These are phyloP conservation scores for Anoncus sp. DNA, from an alignment of 2,888 invertebrate genomes.

Conservation along the genomic window DNA sequence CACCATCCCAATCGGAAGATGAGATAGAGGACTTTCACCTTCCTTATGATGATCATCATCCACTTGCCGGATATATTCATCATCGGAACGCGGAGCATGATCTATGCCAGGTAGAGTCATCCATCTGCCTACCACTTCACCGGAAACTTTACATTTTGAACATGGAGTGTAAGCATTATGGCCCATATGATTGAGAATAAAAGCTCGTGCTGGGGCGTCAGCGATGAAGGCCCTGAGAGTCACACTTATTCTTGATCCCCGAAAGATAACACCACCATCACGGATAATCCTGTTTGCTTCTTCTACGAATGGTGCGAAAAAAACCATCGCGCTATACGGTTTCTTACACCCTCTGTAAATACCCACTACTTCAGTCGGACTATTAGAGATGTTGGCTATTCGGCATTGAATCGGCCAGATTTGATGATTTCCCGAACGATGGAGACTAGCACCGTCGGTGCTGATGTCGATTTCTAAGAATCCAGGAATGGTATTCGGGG, in stretches of 20 bases:
- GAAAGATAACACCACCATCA: slow-evolving; percentile 39
- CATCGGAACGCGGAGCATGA: slow-evolving; percentile 31
- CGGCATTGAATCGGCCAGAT: slow-evolving; percentile 56
- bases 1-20: slow-evolving; percentile 14
- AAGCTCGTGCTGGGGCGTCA: slow-evolving; percentile 41
- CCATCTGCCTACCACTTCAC: not conserved
- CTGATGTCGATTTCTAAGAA: slow-evolving; percentile 20
- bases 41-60: slow-evolving; percentile 24
- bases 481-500: not conserved
- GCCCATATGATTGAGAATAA: slow-evolving; percentile 19
- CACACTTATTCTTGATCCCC: not conserved
- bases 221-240: slow-evolving; percentile 19
- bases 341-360: slow-evolving; percentile 56
- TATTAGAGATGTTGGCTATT: slow-evolving; percentile 50
- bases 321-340: slow-evolving; percentile 10
- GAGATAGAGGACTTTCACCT: slow-evolving; percentile 13
- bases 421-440: slow-evolving; percentile 30
- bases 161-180: slow-evolving; percentile 23
- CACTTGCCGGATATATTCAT: slow-evolving; percentile 6
- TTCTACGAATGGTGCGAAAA: not conserved
- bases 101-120: no score
- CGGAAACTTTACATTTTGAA: slow-evolving; percentile 41
- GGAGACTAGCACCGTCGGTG: slow-evolving; percentile 25
- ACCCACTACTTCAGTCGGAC: slow-evolving; percentile 47
- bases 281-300: slow-evolving; percentile 14